These are phyloP conservation scores for Oreohelix idahoensis DNA, from an alignment of 1,140 invertebrate genomes.

Conservation along the genomic window DNA sequence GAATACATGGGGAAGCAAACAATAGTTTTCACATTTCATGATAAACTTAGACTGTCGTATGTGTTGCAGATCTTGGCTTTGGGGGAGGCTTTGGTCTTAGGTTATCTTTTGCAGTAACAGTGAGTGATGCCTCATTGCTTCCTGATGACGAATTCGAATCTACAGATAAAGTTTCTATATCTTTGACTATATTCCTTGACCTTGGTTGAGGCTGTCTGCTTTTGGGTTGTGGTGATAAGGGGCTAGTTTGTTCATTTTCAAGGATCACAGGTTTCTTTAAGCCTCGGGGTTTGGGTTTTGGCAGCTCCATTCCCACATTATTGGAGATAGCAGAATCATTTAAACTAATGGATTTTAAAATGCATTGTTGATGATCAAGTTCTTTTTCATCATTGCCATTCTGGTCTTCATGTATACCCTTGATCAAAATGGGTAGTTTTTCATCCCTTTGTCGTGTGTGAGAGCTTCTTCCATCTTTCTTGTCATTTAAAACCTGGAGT, in stretches of 20 bases:
- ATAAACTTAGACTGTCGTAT: not conserved
- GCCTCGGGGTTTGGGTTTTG: constrained; percentile 12
- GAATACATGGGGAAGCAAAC: no score
- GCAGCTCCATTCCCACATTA: not conserved
- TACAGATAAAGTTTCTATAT: not conserved
- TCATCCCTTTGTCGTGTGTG: not conserved
- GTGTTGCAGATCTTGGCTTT: constrained; percentile 2
- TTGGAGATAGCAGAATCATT: not conserved
- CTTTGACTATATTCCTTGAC: not conserved
- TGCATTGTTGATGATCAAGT: not conserved
- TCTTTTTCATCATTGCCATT: not conserved
- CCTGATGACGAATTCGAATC: not conserved
- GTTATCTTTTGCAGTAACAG: not conserved
- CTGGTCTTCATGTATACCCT: not conserved
- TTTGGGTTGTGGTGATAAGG: not conserved
- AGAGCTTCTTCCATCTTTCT: not conserved
- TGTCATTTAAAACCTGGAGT: not conserved
- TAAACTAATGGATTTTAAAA: not conserved
- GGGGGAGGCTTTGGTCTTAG: not conserved
- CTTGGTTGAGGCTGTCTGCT: not conserved
- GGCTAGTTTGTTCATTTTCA: not conserved
- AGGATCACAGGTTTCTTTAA: not conserved
- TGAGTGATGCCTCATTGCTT: not conserved
- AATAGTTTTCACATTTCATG: no score
- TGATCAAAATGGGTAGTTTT: not conserved